Percentiles rank a stretch among this genome's conserved stretches.
Evolutionary conservation across 35 echinoderm and acorn worm genomes (phyloP).

Genomic region (Strongylocentrotus purpuratus): DNA sequence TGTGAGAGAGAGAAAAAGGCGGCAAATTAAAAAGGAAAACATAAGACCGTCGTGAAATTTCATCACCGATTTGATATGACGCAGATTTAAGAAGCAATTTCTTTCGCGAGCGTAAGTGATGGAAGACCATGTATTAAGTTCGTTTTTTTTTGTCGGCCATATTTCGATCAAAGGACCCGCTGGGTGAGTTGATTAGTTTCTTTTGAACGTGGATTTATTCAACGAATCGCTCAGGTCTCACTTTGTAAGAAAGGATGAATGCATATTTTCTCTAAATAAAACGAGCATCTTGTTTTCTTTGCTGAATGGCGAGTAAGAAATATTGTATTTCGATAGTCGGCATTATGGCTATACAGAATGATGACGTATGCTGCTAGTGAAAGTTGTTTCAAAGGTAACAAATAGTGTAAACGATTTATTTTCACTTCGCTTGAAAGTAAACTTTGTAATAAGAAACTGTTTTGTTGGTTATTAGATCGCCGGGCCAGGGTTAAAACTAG

Average conservation of each 20-base stretch:
- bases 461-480: not conserved
- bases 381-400: not conserved
- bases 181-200: not conserved
- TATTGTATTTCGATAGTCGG: not conserved
- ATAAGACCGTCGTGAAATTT: constrained; percentile 33
- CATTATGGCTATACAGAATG: not conserved
- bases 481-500: not conserved
- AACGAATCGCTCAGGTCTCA: not conserved
- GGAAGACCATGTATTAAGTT: constrained; percentile 13
- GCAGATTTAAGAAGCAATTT: not conserved
- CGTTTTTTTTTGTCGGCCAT: not conserved
- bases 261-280: constrained; percentile 14
- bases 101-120: not conserved
- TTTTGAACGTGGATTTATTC: constrained; percentile 19
- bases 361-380: not conserved
- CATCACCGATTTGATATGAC: constrained; percentile 43
- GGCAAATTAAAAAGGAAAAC: constrained; percentile 41
- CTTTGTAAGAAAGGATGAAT: constrained; percentile 3
- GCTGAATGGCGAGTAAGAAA: not conserved
- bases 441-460: not conserved
- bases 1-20: not conserved
- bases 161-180: not conserved
- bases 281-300: constrained; percentile 4
- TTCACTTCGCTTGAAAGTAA: not conserved
- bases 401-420: constrained; percentile 6